phyloP scores from a whole-genome alignment of 1,140 invertebrate genomes.

The Trissolcus basalis region DNA sequence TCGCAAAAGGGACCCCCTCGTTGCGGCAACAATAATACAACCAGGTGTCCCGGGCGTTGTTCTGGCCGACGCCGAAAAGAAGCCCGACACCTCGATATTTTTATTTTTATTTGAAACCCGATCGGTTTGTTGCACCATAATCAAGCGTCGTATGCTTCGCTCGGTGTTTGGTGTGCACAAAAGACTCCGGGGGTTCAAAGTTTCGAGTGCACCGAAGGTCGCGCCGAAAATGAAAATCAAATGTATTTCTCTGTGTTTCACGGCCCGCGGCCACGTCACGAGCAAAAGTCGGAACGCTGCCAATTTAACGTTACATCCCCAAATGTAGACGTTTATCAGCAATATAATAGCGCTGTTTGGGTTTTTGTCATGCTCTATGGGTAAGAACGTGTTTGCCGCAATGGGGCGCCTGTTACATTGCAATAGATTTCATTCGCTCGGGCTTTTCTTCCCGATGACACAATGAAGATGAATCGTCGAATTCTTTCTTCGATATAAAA shows the following conservation, averaged over 20 bases:
- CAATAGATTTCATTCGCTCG: not conserved
- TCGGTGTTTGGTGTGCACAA: slow-evolving; percentile 25
- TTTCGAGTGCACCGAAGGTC: slow-evolving; percentile 28
- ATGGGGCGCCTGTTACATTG: not conserved
- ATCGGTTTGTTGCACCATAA: slow-evolving; percentile 58
- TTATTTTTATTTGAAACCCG: slow-evolving; percentile 66
- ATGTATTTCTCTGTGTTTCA: slow-evolving; percentile 28
- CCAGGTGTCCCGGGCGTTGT: slow-evolving; percentile 56
- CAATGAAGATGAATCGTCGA: no score
- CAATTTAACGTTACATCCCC: slow-evolving; percentile 33
- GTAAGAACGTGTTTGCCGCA: slow-evolving; percentile 13
- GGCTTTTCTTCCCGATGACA: no score
- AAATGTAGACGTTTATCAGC: slow-evolving; percentile 30
- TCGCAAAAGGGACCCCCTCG: slow-evolving; percentile 37
- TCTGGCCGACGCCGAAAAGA: slow-evolving; percentile 32
- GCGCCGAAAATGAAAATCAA: slow-evolving; percentile 39
- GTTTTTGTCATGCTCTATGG: slow-evolving; percentile 5
- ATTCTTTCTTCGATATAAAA: no score
- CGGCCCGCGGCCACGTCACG: slow-evolving; percentile 24
- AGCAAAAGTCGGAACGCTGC: slow-evolving; percentile 20
- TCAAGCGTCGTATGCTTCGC: slow-evolving; percentile 51
- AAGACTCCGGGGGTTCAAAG: slow-evolving; percentile 28
- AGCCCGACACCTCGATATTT: slow-evolving; percentile 54
- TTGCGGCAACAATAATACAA: slow-evolving; percentile 38
- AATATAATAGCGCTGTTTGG: slow-evolving; percentile 18